Evolutionary conservation across 2,113 vertebrate species (phyloP).

Genomic region (Rhea americana): DNA sequence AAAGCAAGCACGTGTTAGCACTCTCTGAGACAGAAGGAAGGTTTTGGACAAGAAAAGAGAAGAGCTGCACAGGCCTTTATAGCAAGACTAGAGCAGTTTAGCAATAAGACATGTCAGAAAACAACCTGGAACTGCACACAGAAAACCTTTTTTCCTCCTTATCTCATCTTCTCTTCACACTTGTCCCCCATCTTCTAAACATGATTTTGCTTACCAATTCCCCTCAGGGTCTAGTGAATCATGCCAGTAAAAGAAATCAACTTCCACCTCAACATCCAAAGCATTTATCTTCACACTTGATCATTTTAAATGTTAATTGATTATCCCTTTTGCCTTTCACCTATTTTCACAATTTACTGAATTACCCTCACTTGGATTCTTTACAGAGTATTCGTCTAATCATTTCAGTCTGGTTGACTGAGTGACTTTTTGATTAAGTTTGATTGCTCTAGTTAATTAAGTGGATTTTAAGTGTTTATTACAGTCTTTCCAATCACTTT

Average conservation of each 20-base stretch:
- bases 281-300: neutral
- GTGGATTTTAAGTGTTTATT: conserved; percentile 44
- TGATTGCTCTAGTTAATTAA: conserved; percentile 39
- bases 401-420: conserved; percentile 12
- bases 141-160: neutral
- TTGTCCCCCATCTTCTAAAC: neutral
- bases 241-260: neutral
- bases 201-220: neutral
- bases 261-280: neutral
- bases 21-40: neutral
- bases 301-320: conserved; percentile 12
- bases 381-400: neutral
- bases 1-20: neutral
- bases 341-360: conserved; percentile 15
- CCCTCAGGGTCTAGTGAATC: neutral
- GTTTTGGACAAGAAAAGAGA: neutral
- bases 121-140: neutral
- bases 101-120: neutral
- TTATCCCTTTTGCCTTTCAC: neutral
- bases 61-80: neutral
- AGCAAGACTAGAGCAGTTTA: neutral
- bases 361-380: neutral
- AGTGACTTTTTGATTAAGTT: conserved; percentile 34
- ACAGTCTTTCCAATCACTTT: conserved; percentile 1
- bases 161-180: neutral